A percentile compares a stretch with the other conserved stretches of the same genome.
These are phyloP conservation scores for Muricea muricata DNA, from an alignment of 92 coral and sea anemone genomes.

Conservation along the genomic window DNA sequence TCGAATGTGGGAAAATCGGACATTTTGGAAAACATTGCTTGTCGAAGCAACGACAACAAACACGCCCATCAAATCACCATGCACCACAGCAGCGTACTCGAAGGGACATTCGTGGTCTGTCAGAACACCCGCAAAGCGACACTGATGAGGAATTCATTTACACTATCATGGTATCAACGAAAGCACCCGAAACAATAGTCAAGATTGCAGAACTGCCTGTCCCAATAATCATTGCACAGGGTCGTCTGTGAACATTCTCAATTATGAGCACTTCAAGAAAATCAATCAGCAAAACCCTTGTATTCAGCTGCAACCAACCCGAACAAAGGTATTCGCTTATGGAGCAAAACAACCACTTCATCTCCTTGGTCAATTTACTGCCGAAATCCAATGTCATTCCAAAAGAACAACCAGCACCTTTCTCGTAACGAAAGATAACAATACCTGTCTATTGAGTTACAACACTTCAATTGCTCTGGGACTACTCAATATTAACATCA, in stretches of 20 bases:
- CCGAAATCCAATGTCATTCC: background rate
- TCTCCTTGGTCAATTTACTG: background rate
- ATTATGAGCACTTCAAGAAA: background rate
- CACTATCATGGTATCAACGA: background rate
- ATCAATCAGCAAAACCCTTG: background rate
- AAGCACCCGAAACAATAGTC: background rate
- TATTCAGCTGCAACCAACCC: background rate
- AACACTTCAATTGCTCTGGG: background rate
- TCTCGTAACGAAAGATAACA: background rate
- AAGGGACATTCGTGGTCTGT: background rate
- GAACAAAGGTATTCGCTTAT: constrained; percentile 1
- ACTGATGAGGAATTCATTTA: background rate
- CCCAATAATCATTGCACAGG: background rate
- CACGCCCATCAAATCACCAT: too few species aligned
- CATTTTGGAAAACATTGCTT: background rate
- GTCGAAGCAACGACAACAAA: constrained; percentile 4
- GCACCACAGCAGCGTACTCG: background rate
- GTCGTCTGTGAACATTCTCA: constrained; percentile 9
- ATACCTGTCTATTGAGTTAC: background rate
- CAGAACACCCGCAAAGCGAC: background rate
- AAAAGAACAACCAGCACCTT: background rate
- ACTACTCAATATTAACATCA: background rate
- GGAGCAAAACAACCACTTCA: background rate
- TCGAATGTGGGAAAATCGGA: constrained; percentile 16
- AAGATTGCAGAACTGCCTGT: background rate